Evolutionary conservation across 2,797 vertebrate genomes (phyloP).

Genomic region (Liparis tanakae): DNA sequence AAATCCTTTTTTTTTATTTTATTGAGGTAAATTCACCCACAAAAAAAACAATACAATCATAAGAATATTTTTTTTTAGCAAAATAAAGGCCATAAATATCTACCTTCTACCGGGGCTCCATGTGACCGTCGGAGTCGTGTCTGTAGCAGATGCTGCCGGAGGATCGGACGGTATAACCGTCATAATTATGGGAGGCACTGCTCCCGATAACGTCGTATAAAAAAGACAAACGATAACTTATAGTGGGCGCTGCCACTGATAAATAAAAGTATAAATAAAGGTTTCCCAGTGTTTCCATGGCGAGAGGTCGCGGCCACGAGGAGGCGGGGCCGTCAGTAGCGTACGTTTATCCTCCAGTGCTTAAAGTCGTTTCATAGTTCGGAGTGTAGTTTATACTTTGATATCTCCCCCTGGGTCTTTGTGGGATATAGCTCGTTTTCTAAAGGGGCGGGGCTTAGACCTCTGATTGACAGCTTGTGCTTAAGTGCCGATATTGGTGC

Average conservation of each 20-base stretch:
- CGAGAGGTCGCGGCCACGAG: not conserved
- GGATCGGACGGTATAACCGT: constrained; percentile 98
- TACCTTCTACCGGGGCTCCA: constrained; percentile 7
- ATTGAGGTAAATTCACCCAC: too few species aligned
- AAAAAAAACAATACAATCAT: too few species aligned
- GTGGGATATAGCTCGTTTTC: constrained; percentile 5
- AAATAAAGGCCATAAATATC: not conserved
- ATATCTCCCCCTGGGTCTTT: constrained; percentile 19
- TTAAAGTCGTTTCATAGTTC: not conserved
- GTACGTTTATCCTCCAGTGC: constrained; percentile 32
- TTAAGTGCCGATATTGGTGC: constrained; percentile 49
- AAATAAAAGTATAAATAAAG: constrained; percentile 89
- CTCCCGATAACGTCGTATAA: constrained; percentile 97
- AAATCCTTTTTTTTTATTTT: too few species aligned
- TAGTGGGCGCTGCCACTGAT: constrained; percentile 99
- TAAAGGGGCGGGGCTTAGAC: constrained; percentile 22
- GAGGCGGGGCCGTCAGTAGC: constrained; percentile 24
- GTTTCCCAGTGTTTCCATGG: constrained; percentile 83
- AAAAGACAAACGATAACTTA: constrained; percentile 88
- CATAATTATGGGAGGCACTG: constrained; percentile 99
- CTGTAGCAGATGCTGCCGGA: constrained; percentile 98
- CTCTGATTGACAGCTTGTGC: constrained; percentile 53
- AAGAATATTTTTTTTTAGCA: too few species aligned
- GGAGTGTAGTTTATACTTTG: not conserved
- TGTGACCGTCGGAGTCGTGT: constrained; percentile 74